A percentile compares a stretch with the other conserved stretches of the same genome.
Conservation (phyloP, 2,113 vertebrate genomes). For the Nothoprocta pentlandii region DNA sequence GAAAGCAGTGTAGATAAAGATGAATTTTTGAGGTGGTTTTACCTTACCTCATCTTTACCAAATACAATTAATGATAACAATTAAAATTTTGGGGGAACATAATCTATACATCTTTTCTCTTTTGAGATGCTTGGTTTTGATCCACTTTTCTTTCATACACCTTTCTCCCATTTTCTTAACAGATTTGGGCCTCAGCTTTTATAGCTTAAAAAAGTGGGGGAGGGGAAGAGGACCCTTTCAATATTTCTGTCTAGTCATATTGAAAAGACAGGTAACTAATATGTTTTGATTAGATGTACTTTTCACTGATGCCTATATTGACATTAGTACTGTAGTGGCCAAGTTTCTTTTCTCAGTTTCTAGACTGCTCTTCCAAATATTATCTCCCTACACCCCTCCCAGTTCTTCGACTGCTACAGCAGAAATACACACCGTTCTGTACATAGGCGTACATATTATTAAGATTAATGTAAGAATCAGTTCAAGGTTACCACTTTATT, state of each 20-base stretch:
- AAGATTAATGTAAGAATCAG: neutral
- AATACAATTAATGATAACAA: neutral
- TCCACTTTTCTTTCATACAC: neutral
- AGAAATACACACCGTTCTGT: rapidly evolving
- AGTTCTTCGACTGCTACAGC: neutral
- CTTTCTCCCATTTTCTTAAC: neutral
- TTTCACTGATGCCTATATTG: neutral
- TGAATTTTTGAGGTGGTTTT: neutral
- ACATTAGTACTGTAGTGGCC: neutral
- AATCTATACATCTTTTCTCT: neutral
- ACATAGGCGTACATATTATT: neutral
- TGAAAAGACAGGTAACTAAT: neutral
- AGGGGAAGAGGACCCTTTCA: no score
- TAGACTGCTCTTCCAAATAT: neutral
- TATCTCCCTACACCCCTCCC: neutral
- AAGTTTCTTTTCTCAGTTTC: no score
- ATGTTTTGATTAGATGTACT: neutral
- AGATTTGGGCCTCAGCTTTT: neutral
- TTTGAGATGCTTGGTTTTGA: conserved; percentile 9
- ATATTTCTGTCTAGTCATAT: neutral
- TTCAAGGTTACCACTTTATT: neutral
- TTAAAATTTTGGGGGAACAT: neutral
- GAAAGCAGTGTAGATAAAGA: neutral
- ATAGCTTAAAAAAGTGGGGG: neutral
- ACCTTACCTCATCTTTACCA: neutral